phyloP scores from a whole-genome alignment of 2,113 vertebrate genomes.

The Antennarius striatus region DNA sequence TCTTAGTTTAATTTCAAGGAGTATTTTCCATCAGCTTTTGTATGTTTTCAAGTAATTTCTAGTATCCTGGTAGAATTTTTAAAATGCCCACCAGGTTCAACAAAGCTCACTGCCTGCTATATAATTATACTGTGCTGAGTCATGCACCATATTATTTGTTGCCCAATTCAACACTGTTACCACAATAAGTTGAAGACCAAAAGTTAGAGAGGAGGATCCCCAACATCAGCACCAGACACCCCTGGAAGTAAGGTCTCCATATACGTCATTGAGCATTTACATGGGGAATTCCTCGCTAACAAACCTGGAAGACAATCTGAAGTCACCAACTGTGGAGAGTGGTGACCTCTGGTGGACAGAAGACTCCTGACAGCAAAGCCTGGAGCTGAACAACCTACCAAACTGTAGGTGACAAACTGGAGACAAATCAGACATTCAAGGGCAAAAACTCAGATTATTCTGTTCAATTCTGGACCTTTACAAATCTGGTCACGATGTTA shows the following conservation, averaged over 20 bases:
- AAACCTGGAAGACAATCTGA: slow-evolving; percentile 4
- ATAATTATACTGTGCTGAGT: slow-evolving; percentile 32
- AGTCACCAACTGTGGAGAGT: slow-evolving; percentile 17
- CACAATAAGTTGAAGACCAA: background rate
- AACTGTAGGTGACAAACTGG: slow-evolving; percentile 24
- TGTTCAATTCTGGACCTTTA: no score
- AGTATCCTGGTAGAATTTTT: background rate
- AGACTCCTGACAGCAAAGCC: background rate
- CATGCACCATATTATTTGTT: slow-evolving; percentile 32
- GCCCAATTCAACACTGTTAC: background rate
- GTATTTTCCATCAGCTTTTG: background rate
- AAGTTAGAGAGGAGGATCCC: slow-evolving; percentile 19
- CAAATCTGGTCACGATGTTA: no score
- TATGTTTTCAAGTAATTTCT: background rate
- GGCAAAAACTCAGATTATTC: no score
- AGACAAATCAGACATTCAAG: no score
- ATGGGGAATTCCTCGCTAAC: slow-evolving; percentile 71
- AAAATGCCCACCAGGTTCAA: slow-evolving; percentile 17
- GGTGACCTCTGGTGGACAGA: slow-evolving; percentile 68
- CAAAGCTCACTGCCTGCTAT: slow-evolving; percentile 22
- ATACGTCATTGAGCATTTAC: slow-evolving; percentile 67
- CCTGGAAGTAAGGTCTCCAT: slow-evolving; percentile 65
- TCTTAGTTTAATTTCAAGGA: background rate
- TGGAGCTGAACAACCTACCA: background rate
- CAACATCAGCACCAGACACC: slow-evolving; percentile 28